Base-by-base conservation (phyloP, 1,140 invertebrate species). In the Ladona fulva region DNA sequence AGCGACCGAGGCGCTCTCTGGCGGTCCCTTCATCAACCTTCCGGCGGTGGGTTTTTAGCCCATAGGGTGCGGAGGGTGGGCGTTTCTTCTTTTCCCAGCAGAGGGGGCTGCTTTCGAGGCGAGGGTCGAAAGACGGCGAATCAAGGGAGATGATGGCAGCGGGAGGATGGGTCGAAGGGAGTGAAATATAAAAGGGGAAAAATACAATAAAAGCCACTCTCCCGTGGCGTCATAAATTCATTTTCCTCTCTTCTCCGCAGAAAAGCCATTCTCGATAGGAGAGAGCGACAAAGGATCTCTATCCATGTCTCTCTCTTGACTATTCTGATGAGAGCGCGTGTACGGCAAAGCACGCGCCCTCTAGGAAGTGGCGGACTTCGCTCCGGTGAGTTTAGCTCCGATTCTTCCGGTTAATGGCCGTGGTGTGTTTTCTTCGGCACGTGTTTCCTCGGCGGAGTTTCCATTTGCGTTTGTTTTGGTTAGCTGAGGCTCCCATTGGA, bases 161-260 rank as follows among this genome's bases (percentile, higher is more conserved):
- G n/a, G 74, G 52, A 25, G 66, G 22, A 24, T 22, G 76, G 66
- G 24, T 52, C 37, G 16, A 29, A 42, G n/a, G 22, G 74, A 24
- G 66, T n/a, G 66, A 73, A 73, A 25, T 75, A 75, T 25, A 29
- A 76, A 42, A n/a, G 75, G 75, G 75, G 75, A 75, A 76, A 42
- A 76, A 29, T 42, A 42, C 75, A 76, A 76, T 42, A 76, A 81
- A 80, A 79, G 78, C 74, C 80, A 81, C 80, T 80, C 76, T 79
- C 73, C 79, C 81, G 80, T 82, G 74, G 73, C 78, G 78, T 81
- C 80, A 82, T 82, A 82, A 82, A 82, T 82, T 82, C 79, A 81
- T 80, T 78, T 75, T 77, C 59, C 75, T 37, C 25, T 37, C 19
- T 76, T 76, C 42, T 76, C 42, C n/a, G 24, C 24, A 76, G 75